phyloP scores from a whole-genome alignment of 2,113 vertebrate species.

The Clarias macrocephalus region DNA sequence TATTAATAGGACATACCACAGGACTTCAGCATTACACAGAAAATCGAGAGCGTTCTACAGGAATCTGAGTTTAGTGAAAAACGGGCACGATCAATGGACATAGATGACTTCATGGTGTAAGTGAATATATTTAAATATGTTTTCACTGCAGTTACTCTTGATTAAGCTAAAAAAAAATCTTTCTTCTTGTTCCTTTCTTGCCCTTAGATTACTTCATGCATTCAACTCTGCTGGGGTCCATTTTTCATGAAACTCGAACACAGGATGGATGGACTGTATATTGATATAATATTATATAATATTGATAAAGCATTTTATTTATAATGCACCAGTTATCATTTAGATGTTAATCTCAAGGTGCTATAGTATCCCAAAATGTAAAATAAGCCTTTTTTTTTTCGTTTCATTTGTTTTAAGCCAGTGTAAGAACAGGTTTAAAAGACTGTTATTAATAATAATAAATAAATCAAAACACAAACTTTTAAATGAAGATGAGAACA shows the following conservation, averaged over 20 bases:
- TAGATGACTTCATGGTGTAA: constrained; percentile 97
- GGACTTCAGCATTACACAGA: constrained; percentile 88
- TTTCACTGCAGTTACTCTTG: background rate
- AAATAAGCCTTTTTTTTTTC: background rate
- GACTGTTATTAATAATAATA: background rate
- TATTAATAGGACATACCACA: constrained; percentile 80
- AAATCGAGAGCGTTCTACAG: constrained; percentile 84
- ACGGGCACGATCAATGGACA: constrained; percentile 92
- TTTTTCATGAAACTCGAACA: constrained; percentile 78
- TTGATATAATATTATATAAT: too few species aligned
- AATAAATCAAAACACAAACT: background rate
- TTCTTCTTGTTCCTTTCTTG: constrained; percentile 45
- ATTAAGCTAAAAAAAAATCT: background rate
- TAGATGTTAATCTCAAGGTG: background rate
- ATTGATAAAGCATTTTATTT: background rate
- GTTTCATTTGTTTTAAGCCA: background rate
- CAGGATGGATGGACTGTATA: background rate
- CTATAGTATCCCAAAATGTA: background rate
- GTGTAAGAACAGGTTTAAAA: background rate
- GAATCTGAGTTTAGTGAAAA: constrained; percentile 85
- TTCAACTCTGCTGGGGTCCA: constrained; percentile 96
- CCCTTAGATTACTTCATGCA: constrained; percentile 85
- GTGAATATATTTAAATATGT: constrained; percentile 21
- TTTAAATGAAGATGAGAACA: background rate
- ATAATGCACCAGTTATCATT: background rate